A percentile compares a stretch with the other conserved stretches of the same genome.
Conservation (phyloP, 2,113 vertebrate genomes). For the Psilopsiagon aurifrons region DNA sequence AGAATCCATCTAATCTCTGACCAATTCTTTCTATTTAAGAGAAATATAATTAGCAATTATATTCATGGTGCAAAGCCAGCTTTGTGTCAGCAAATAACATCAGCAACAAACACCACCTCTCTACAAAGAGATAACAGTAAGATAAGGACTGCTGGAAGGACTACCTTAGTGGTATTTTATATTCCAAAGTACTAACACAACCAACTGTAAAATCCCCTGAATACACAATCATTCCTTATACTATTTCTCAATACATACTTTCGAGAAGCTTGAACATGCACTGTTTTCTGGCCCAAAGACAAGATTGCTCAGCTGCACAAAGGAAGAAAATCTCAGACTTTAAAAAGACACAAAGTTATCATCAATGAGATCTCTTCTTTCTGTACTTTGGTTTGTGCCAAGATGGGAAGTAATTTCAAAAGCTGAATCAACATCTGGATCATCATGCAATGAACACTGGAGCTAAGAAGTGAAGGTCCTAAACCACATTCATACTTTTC, state of each 20-base stretch:
- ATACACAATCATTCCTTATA: background rate
- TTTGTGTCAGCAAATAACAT: background rate
- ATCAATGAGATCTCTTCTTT: background rate
- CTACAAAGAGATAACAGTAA: background rate
- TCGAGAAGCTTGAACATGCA: background rate
- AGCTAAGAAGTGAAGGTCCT: background rate
- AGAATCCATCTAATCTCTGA: background rate
- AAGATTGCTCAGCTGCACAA: constrained; percentile 18
- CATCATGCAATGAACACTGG: background rate
- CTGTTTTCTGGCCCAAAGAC: constrained; percentile 8
- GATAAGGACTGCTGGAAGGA: background rate
- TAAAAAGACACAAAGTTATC: constrained; percentile 15
- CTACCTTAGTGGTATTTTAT: background rate
- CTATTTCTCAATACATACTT: background rate
- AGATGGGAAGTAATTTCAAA: constrained; percentile 21
- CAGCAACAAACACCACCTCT: background rate
- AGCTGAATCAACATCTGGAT: constrained; percentile 41
- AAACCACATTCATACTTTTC: constrained; percentile 8
- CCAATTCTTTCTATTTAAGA: background rate
- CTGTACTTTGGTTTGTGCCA: background rate
- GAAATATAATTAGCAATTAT: background rate
- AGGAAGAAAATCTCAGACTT: background rate
- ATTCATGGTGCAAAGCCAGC: background rate
- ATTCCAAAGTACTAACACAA: background rate
- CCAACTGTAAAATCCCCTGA: background rate